A percentile compares a stretch with the other conserved stretches of the same genome.
Conservation (phyloP, 2,888 invertebrate genomes). For the Campoletis raptor region DNA sequence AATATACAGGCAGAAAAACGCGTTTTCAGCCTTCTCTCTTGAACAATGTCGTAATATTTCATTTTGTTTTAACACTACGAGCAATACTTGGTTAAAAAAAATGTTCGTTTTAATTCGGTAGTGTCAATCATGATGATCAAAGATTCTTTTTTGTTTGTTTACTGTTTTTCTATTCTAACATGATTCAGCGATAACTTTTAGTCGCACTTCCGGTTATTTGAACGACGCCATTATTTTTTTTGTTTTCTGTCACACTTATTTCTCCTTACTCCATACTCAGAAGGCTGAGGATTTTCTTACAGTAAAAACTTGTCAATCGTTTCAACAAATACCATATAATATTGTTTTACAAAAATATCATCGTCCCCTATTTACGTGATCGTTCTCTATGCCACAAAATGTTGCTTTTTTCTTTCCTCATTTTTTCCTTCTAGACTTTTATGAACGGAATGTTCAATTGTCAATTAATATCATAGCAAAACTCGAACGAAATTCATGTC, state of each 20-base stretch:
- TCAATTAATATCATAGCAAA: constrained; percentile 34
- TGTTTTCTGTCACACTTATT: constrained; percentile 2
- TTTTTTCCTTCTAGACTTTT: constrained; percentile 26
- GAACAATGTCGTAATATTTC: constrained; percentile 16
- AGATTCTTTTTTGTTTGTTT: constrained; percentile 2
- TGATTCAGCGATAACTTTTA: constrained; percentile 10
- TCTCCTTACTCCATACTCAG: constrained; percentile 13
- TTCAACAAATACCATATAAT: constrained; percentile 73
- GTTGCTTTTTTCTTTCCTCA: constrained; percentile 19
- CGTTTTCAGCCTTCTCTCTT: constrained; percentile 46
- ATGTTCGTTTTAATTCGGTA: constrained; percentile 39
- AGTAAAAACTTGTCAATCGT: constrained; percentile 57
- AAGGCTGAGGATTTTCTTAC: constrained; percentile 46
- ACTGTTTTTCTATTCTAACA: neutral
- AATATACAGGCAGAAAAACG: constrained; percentile 59
- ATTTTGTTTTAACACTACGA: constrained; percentile 31
- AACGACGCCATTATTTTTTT: neutral
- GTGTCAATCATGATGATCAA: constrained; percentile 27
- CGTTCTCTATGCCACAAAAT: constrained; percentile 32
- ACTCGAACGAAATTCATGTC: constrained; percentile 11
- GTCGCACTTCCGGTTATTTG: constrained; percentile 16
- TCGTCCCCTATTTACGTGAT: constrained; percentile 53
- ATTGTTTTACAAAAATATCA: constrained; percentile 77
- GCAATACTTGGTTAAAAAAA: neutral
- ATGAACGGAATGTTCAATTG: constrained; percentile 63